Evolutionary conservation across 2,888 invertebrate genomes (phyloP).

Genomic region (Eristalis tenax): DNA sequence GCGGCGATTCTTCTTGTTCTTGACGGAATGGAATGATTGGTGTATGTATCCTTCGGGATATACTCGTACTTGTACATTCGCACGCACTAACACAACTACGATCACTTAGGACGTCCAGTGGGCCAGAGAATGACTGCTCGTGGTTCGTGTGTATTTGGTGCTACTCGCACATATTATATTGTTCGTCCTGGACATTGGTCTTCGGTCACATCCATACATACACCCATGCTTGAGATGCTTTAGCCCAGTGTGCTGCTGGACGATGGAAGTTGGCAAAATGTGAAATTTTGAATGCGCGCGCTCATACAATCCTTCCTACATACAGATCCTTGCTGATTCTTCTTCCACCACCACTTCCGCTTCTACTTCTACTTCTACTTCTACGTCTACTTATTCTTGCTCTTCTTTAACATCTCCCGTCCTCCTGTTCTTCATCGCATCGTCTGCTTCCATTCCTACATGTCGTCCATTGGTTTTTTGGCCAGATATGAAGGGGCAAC

Average conservation of each 20-base stretch:
- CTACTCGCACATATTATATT: conserved; percentile 5
- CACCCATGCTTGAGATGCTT: conserved; percentile 47
- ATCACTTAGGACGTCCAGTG: conserved; percentile 58
- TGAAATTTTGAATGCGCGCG: conserved; percentile 71
- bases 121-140: conserved; percentile 48
- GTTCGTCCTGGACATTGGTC: conserved; percentile 68
- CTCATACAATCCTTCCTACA: conserved; percentile 61
- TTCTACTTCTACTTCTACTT: conserved; percentile 39
- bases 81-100: conserved; percentile 23
- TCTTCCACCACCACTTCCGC: conserved; percentile 40
- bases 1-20: conserved; percentile 64
- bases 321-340: conserved; percentile 47
- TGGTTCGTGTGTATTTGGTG: conserved; percentile 35
- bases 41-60: conserved; percentile 56
- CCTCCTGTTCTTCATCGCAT: conserved; percentile 53
- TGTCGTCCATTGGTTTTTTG: conserved; percentile 34
- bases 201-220: conserved; percentile 50
- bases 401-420: conserved; percentile 48
- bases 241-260: conserved; percentile 7
- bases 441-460: conserved; percentile 34
- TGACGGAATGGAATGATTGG: conserved; percentile 69
- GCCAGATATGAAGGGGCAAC: not conserved
- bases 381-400: conserved; percentile 35
- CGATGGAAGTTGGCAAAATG: conserved; percentile 61
- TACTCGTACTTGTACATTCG: conserved; percentile 53